Evolutionary conservation across 2,113 vertebrate genomes (phyloP).

Genomic region (Holacanthus passer): DNA sequence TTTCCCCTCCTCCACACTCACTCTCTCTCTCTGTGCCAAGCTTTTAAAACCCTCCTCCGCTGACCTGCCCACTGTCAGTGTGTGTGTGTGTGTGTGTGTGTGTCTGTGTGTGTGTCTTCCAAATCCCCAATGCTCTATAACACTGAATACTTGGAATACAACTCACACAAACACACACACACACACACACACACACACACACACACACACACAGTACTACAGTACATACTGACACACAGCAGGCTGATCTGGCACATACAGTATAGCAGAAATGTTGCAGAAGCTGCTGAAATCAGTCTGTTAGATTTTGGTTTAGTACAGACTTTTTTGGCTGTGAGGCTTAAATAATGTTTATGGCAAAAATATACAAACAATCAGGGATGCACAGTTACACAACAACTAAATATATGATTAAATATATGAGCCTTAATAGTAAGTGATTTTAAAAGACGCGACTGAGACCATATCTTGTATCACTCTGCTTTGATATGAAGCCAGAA

Average conservation of each 20-base stretch:
- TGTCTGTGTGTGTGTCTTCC: constrained; percentile 24
- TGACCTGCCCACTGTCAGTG: constrained; percentile 50
- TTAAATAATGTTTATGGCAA: not conserved
- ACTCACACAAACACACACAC: constrained; percentile 19
- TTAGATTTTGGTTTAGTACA: not conserved
- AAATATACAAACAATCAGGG: not conserved
- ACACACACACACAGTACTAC: not conserved
- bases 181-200: not conserved
- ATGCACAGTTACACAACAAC: not conserved
- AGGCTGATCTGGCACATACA: constrained; percentile 16
- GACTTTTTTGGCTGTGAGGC: not conserved
- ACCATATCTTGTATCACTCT: not conserved
- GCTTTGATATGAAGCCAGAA: not conserved
- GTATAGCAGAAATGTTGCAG: not conserved
- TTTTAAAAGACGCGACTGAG: not conserved
- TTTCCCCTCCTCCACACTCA: constrained; percentile 52
- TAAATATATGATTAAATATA: not conserved
- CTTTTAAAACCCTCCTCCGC: constrained; percentile 66
- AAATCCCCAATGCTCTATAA: constrained; percentile 53
- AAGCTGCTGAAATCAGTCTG: not conserved
- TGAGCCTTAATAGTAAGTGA: not conserved
- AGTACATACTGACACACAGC: constrained; percentile 21
- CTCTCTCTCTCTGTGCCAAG: constrained; percentile 47
- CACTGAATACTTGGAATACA: constrained; percentile 38
- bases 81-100: constrained; percentile 15